Conservation (phyloP, 2,113 vertebrate species). For the Platysteira castanea region DNA sequence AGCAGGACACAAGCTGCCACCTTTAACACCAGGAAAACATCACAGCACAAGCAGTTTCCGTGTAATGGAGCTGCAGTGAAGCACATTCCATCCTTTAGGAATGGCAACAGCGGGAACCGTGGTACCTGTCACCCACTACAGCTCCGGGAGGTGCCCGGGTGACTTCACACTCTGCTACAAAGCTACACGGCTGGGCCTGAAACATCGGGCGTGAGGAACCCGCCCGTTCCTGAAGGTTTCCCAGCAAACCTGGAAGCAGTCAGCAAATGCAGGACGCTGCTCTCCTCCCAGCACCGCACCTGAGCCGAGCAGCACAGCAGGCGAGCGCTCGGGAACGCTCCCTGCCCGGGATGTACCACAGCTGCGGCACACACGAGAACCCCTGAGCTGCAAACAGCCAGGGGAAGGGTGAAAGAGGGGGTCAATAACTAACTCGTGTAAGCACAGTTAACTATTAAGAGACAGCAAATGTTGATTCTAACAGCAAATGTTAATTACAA, state of each 20-base stretch:
- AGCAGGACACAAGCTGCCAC: not conserved
- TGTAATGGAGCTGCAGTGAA: rapidly evolving
- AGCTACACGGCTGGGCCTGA: not conserved
- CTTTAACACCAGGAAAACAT: not conserved
- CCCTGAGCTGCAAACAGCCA: not conserved
- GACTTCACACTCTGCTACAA: not conserved
- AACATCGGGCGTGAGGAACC: not conserved
- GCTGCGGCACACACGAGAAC: not conserved
- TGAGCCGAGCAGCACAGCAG: constrained; percentile 5
- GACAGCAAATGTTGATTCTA: too few species aligned
- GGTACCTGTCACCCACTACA: not conserved
- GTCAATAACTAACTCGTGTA: too few species aligned
- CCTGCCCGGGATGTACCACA: not conserved
- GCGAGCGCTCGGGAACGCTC: not conserved
- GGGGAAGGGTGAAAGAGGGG: too few species aligned
- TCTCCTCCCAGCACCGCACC: not conserved
- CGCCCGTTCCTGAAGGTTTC: not conserved
- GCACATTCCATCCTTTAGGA: not conserved
- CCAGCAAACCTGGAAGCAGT: not conserved
- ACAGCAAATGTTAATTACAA: too few species aligned
- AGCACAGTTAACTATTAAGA: too few species aligned
- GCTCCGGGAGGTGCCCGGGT: not conserved
- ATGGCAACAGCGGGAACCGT: not conserved
- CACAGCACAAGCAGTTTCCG: not conserved
- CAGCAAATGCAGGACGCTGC: not conserved